Conservation (phyloP, 2,113 vertebrate genomes). For the Forbesichthys agassizii region DNA sequence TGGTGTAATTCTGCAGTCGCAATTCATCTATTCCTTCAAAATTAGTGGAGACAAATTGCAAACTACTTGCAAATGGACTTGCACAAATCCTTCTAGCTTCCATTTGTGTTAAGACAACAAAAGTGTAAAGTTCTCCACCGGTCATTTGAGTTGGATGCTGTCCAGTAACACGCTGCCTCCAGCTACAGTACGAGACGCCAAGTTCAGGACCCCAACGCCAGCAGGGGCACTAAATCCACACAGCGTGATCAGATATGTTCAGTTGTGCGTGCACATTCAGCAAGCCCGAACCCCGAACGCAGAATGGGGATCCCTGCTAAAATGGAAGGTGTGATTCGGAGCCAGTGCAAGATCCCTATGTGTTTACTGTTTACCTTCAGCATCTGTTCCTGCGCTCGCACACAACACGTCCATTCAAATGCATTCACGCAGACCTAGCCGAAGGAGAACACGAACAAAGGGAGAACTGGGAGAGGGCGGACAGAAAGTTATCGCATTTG, state of each 20-base stretch:
- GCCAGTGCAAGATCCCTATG: too few relatives aligned
- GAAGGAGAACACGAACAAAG: slow-evolving; percentile 1
- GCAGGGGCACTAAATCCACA: neutral
- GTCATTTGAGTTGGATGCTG: slow-evolving; percentile 37
- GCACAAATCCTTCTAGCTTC: neutral
- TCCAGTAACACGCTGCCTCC: slow-evolving; percentile 32
- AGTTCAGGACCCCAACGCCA: slow-evolving; percentile 17
- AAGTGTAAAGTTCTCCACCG: slow-evolving; percentile 24
- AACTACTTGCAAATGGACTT: neutral
- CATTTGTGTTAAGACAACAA: slow-evolving; percentile 10
- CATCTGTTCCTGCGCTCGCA: too few relatives aligned
- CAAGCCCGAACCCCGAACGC: too few relatives aligned
- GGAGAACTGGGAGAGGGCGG: neutral
- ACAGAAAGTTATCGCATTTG: neutral
- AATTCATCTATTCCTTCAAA: too few relatives aligned
- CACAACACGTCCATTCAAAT: too few relatives aligned
- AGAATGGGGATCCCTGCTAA: too few relatives aligned
- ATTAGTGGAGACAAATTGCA: neutral
- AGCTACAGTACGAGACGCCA: slow-evolving; percentile 29
- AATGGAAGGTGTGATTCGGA: too few relatives aligned
- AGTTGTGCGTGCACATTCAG: too few relatives aligned
- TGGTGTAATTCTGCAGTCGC: too few relatives aligned
- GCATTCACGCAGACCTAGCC: slow-evolving; percentile 40
- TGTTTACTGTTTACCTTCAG: too few relatives aligned
- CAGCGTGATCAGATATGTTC: too few relatives aligned